Evolutionary conservation across 2,888 invertebrate species (phyloP).

Genomic region (Deilephila porcellus): DNA sequence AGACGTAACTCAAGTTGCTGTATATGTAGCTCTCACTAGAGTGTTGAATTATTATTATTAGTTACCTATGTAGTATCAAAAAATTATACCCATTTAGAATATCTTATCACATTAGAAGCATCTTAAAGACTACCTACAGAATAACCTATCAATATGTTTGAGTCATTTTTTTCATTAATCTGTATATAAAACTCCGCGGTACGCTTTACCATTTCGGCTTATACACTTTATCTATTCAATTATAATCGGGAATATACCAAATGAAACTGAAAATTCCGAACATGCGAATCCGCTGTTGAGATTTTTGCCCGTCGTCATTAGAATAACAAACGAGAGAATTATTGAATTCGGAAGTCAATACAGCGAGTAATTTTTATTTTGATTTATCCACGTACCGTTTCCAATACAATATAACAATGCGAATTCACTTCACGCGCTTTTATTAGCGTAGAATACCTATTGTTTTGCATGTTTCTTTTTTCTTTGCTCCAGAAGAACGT

Average conservation of each 20-base stretch:
- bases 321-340: constrained; percentile 23
- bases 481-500: no score
- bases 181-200: background rate
- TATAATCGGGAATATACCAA: background rate
- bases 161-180: background rate
- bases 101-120: no score
- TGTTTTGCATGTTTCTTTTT: no score
- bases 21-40: no score
- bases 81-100: no score
- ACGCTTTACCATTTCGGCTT: background rate
- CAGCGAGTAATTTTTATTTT: background rate
- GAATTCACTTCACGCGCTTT: no score
- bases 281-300: background rate
- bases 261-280: background rate
- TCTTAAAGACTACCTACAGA: no score
- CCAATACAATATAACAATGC: background rate
- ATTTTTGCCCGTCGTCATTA: background rate
- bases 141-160: no score
- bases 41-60: no score
- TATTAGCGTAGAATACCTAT: no score
- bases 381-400: background rate
- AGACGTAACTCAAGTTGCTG: no score
- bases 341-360: constrained; percentile 17
- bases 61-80: no score
- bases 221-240: background rate